Conservation (phyloP, 2,888 invertebrate species). For the Callyntrura sp. region DNA sequence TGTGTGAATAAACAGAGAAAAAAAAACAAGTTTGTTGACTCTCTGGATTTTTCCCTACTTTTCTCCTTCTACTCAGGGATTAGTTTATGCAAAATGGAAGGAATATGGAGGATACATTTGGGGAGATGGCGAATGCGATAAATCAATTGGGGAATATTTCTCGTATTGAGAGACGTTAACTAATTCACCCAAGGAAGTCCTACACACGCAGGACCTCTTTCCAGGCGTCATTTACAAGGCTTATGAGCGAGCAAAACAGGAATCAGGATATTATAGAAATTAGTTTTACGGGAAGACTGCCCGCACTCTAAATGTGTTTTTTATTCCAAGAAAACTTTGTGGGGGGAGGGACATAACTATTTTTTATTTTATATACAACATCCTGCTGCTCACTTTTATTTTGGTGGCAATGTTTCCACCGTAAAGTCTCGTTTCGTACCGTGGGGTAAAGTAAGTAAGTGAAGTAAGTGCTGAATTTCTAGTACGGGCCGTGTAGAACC, state of each 20-base stretch:
- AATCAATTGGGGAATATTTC: neutral
- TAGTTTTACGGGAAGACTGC: constrained; percentile 19
- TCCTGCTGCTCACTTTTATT: no score
- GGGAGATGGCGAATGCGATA: neutral
- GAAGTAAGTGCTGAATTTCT: no score
- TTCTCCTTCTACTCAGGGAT: constrained; percentile 9
- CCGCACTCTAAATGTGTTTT: no score
- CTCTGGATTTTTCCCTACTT: neutral
- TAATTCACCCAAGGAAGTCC: neutral
- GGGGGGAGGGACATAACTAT: no score
- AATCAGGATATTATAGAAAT: constrained; percentile 30
- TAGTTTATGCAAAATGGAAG: constrained; percentile 15
- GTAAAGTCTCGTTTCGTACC: no score
- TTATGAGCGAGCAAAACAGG: neutral
- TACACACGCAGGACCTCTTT: constrained; percentile 7
- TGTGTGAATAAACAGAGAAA: neutral
- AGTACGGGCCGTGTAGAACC: no score
- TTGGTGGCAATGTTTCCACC: no score
- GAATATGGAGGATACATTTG: neutral
- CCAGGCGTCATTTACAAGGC: constrained; percentile 2
- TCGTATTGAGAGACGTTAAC: neutral
- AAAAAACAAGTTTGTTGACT: constrained; percentile 19
- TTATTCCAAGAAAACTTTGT: no score
- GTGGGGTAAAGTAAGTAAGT: no score
- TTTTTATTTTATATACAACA: no score